Evolutionary conservation across 2,797 vertebrate species (phyloP).

Genomic region (Podarcis lilfordi): DNA sequence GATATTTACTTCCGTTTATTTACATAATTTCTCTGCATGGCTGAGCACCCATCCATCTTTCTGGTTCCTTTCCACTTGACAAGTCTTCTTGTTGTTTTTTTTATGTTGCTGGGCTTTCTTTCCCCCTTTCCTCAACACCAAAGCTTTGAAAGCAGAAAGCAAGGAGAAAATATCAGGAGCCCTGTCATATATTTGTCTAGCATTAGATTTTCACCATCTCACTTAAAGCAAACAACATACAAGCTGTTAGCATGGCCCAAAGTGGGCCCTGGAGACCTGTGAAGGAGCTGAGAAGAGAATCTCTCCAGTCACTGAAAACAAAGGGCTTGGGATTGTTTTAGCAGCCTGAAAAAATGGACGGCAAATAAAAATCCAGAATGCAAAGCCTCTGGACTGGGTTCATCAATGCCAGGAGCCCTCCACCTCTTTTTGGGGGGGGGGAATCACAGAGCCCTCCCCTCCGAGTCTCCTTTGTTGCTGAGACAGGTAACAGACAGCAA

Average conservation of each 20-base stretch:
- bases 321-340: constrained; percentile 34
- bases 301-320: constrained; percentile 30
- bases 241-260: constrained; percentile 8
- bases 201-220: constrained; percentile 17
- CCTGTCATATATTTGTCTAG: not conserved
- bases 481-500: not conserved
- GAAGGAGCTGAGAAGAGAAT: constrained; percentile 25
- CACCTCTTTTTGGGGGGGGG: not conserved
- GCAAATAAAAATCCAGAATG: not conserved
- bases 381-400: constrained; percentile 1
- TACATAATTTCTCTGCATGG: constrained; percentile 16
- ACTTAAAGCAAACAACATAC: constrained; percentile 30
- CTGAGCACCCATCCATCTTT: constrained; percentile 6
- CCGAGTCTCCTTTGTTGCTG: not conserved
- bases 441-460: no score
- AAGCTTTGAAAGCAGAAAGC: not conserved
- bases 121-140: not conserved
- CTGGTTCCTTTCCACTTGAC: constrained; percentile 10
- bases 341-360: constrained; percentile 21
- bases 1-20: constrained; percentile 8
- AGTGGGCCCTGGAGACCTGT: constrained; percentile 20
- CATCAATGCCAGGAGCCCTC: constrained; percentile 27
- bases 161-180: not conserved
- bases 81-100: not conserved
- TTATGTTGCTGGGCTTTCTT: not conserved